These are phyloP conservation scores for Cranoglanis bouderius DNA, from an alignment of 2,113 vertebrate genomes.

Conservation along the genomic window DNA sequence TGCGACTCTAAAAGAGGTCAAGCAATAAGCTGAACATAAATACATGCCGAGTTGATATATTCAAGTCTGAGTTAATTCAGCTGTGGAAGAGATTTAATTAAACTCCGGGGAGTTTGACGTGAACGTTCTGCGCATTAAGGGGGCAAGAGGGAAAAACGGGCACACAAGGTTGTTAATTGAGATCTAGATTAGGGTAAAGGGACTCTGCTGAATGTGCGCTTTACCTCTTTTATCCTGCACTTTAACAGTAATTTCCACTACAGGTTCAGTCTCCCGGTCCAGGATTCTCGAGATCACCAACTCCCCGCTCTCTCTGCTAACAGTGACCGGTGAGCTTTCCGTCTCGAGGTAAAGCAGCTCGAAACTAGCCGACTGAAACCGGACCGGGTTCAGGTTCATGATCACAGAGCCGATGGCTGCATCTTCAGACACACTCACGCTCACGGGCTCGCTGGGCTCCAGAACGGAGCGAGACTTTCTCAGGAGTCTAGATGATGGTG, in stretches of 20 bases:
- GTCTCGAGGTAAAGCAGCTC: constrained; percentile 76
- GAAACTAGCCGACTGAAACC: constrained; percentile 73
- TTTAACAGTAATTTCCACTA: constrained; percentile 78
- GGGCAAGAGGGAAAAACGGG: not conserved
- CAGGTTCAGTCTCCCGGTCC: constrained; percentile 78
- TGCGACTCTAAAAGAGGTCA: not conserved
- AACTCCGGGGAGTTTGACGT: not conserved
- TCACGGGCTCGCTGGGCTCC: constrained; percentile 66
- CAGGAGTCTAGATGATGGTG: constrained; percentile 24
- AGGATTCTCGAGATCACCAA: constrained; percentile 75
- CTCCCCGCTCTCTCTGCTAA: constrained; percentile 79
- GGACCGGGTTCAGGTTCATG: constrained; percentile 74
- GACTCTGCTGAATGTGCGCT: constrained; percentile 3
- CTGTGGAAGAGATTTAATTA: not conserved
- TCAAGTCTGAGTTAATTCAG: not conserved
- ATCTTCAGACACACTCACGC: constrained; percentile 81
- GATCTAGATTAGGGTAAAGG: not conserved
- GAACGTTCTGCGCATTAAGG: not conserved
- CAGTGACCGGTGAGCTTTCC: constrained; percentile 75
- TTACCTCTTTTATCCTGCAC: constrained; percentile 81
- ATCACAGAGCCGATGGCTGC: constrained; percentile 76
- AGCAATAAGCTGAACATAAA: not conserved
- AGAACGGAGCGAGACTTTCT: constrained; percentile 68
- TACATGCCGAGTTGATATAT: too few relatives aligned
- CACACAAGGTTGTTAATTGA: not conserved